phyloP scores from a whole-genome alignment of 2,888 invertebrate species.

The Syritta pipiens region DNA sequence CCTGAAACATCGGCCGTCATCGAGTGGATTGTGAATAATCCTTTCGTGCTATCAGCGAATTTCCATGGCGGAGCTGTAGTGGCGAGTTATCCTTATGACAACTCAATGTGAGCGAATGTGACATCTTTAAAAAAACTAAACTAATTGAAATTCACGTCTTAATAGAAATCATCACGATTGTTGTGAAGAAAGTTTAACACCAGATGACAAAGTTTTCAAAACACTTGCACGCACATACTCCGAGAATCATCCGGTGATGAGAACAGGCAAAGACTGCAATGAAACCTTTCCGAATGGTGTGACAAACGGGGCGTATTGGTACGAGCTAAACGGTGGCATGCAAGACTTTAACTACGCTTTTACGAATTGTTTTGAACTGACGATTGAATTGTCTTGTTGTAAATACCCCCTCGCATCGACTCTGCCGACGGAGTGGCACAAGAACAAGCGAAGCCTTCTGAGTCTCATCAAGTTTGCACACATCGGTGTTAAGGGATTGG shows the following conservation, averaged over 20 bases:
- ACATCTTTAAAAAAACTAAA: conserved; percentile 12
- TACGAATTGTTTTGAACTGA: conserved; percentile 97
- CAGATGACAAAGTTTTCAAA: conserved; percentile 91
- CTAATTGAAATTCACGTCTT: too few relatives aligned
- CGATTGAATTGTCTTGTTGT: conserved; percentile 97
- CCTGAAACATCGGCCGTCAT: conserved; percentile 94
- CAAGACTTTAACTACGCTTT: conserved; percentile 98
- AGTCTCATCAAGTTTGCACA: conserved; percentile 91
- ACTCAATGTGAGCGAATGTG: conserved; percentile 83
- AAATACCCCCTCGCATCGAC: conserved; percentile 90
- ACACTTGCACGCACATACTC: conserved; percentile 89
- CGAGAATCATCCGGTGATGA: conserved; percentile 87
- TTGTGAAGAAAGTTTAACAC: conserved; percentile 87
- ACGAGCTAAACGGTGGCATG: conserved; percentile 95
- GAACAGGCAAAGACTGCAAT: conserved; percentile 85
- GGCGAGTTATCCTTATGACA: conserved; percentile 98
- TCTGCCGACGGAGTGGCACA: conserved; percentile 89
- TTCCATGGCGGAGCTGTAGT: conserved; percentile 98
- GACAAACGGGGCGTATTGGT: conserved; percentile 96
- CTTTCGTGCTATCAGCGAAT: conserved; percentile 96
- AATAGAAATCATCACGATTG: conserved; percentile 81
- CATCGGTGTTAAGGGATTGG: conserved; percentile 83
- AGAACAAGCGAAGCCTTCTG: conserved; percentile 92
- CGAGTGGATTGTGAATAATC: conserved; percentile 91
- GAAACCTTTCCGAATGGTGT: conserved; percentile 89